Evolutionary conservation across 2,888 invertebrate species (phyloP).

Genomic region (Crocallis elinguaria): DNA sequence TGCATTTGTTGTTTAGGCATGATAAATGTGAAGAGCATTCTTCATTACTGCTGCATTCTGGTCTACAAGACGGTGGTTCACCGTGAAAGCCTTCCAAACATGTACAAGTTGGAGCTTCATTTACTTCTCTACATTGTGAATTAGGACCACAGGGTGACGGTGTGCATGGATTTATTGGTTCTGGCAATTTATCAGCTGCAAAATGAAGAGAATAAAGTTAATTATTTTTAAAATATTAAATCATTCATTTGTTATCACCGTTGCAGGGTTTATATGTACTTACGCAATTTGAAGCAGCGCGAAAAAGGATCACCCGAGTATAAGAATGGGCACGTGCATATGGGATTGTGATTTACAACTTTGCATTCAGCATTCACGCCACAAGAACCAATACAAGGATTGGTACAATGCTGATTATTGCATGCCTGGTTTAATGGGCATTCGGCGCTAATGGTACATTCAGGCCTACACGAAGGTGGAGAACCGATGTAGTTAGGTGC

Average conservation of each 20-base stretch:
- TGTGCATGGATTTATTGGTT: slow-evolving; percentile 87
- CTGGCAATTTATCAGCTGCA: slow-evolving; percentile 79
- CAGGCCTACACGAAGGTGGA: slow-evolving; percentile 89
- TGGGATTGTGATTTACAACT: slow-evolving; percentile 91
- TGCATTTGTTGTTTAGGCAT: slow-evolving; percentile 91
- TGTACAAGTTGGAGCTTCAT: slow-evolving; percentile 90
- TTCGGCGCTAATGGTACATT: slow-evolving; percentile 89
- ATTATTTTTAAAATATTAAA: neutral
- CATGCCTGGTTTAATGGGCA: slow-evolving; percentile 90
- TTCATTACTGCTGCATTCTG: slow-evolving; percentile 91
- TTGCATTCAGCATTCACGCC: slow-evolving; percentile 89
- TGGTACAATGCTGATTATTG: slow-evolving; percentile 87
- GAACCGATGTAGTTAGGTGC: slow-evolving; percentile 86
- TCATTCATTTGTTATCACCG: neutral
- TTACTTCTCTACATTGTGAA: slow-evolving; percentile 88
- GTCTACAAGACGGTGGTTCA: slow-evolving; percentile 90
- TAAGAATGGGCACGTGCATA: slow-evolving; percentile 87
- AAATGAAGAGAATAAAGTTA: slow-evolving; percentile 26
- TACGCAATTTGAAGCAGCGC: slow-evolving; percentile 84
- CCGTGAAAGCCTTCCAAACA: slow-evolving; percentile 89
- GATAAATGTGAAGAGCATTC: slow-evolving; percentile 89
- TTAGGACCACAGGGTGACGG: slow-evolving; percentile 93
- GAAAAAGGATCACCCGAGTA: slow-evolving; percentile 88
- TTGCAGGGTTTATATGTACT: slow-evolving; percentile 46
- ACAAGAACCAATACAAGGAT: slow-evolving; percentile 90